phyloP scores from a whole-genome alignment of 2,113 vertebrate species.

The Alosa alosa region DNA sequence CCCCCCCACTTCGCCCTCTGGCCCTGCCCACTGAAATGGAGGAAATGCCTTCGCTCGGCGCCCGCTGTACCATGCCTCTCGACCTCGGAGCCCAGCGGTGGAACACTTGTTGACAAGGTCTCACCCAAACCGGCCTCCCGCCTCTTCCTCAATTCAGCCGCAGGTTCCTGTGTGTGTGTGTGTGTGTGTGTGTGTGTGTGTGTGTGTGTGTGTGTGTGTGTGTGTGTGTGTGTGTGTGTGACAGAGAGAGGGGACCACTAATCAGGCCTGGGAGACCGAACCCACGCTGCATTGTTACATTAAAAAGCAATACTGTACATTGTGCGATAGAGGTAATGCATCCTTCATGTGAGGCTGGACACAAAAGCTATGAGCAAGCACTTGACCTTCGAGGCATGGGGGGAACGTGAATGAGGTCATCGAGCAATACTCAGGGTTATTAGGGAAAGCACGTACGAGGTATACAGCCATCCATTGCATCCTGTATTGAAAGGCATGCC shows the following conservation, averaged over 20 bases:
- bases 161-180: slow-evolving; percentile 43
- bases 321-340: background rate
- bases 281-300: background rate
- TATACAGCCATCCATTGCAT: background rate
- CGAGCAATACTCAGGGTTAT: background rate
- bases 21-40: slow-evolving; percentile 38
- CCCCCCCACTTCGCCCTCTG: background rate
- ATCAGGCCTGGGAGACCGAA: background rate
- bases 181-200: no score
- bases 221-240: no score
- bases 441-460: background rate
- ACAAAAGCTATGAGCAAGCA: background rate
- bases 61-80: slow-evolving; percentile 22
- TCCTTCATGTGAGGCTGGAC: background rate
- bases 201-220: slow-evolving; percentile 27
- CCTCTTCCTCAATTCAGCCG: slow-evolving; percentile 49
- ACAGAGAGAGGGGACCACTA: background rate
- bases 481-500: background rate
- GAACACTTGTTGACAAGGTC: slow-evolving; percentile 34
- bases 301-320: background rate
- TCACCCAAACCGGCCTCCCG: slow-evolving; percentile 40
- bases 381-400: background rate
- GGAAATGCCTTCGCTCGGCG: slow-evolving; percentile 42
- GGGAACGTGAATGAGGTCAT: background rate
- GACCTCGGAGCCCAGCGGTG: slow-evolving; percentile 3